Evolutionary conservation across 1,140 invertebrate genomes (phyloP).

Genomic region (Cydia amplana): DNA sequence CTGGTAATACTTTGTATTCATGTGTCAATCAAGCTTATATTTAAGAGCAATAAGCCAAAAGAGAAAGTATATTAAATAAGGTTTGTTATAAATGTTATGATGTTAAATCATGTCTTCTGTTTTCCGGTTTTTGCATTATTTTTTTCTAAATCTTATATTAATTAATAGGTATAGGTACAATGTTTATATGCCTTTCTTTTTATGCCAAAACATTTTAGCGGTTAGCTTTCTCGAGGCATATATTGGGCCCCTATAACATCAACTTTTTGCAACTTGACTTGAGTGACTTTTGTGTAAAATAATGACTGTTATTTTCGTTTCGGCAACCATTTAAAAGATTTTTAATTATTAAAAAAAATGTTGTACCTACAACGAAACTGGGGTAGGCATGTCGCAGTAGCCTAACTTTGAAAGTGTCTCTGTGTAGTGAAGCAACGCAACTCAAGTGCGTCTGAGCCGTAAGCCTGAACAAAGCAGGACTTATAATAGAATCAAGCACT

Average conservation of each 20-base stretch:
- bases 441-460: conserved; percentile 1
- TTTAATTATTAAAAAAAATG: too few relatives aligned
- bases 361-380: too few relatives aligned
- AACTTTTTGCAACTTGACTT: too few relatives aligned
- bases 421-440: neutral
- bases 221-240: too few relatives aligned
- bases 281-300: too few relatives aligned
- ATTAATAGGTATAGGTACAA: too few relatives aligned
- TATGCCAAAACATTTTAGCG: too few relatives aligned
- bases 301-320: too few relatives aligned
- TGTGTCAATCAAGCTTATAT: conserved; percentile 8
- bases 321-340: too few relatives aligned
- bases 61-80: neutral
- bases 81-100: neutral
- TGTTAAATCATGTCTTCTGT: neutral
- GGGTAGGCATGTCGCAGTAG: neutral
- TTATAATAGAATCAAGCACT: conserved; percentile 19
- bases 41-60: neutral
- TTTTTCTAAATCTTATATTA: neutral
- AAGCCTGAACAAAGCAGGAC: conserved; percentile 10
- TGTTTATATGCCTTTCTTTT: too few relatives aligned
- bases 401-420: neutral
- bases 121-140: neutral
- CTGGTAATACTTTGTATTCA: conserved; percentile 1
- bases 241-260: too few relatives aligned